Evolutionary conservation across 2,888 invertebrate species (phyloP).

Genomic region (Parascotia fuliginaria): DNA sequence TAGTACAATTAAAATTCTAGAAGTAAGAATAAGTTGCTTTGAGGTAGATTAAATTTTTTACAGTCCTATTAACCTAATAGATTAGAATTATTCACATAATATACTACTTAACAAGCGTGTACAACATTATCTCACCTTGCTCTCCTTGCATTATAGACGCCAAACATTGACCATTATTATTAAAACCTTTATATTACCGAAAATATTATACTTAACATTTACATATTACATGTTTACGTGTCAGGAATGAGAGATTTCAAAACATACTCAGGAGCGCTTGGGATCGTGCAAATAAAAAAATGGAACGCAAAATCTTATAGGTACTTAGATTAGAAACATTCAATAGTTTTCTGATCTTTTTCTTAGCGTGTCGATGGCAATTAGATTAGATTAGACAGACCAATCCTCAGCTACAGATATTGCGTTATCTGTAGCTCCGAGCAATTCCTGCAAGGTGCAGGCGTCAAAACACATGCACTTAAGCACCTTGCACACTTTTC

Average conservation of each 20-base stretch:
- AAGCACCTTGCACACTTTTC: too few relatives aligned
- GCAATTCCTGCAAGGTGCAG: too few relatives aligned
- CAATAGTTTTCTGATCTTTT: too few relatives aligned
- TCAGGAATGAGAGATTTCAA: conserved; percentile 36
- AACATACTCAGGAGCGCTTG: conserved; percentile 16
- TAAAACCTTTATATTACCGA: conserved; percentile 52
- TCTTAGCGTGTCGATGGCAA: too few relatives aligned
- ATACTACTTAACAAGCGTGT: conserved; percentile 72
- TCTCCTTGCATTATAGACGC: conserved; percentile 65
- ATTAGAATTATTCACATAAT: conserved; percentile 82
- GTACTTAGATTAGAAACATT: too few relatives aligned
- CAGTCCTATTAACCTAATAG: conserved; percentile 84
- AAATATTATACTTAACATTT: conserved; percentile 49
- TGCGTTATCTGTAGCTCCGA: too few relatives aligned
- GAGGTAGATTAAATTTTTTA: conserved; percentile 86
- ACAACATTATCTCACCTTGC: conserved; percentile 69
- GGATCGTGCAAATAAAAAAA: too few relatives aligned
- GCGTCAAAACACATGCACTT: too few relatives aligned
- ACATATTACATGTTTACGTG: conserved; percentile 32
- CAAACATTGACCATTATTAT: conserved; percentile 58
- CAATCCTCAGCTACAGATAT: too few relatives aligned
- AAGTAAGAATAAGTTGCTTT: conserved; percentile 81
- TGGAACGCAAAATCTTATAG: too few relatives aligned
- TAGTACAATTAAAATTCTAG: conserved; percentile 76
- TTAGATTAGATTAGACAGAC: too few relatives aligned